phyloP scores from a whole-genome alignment of 2,113 vertebrate genomes.

The Larimichthys polyactis region DNA sequence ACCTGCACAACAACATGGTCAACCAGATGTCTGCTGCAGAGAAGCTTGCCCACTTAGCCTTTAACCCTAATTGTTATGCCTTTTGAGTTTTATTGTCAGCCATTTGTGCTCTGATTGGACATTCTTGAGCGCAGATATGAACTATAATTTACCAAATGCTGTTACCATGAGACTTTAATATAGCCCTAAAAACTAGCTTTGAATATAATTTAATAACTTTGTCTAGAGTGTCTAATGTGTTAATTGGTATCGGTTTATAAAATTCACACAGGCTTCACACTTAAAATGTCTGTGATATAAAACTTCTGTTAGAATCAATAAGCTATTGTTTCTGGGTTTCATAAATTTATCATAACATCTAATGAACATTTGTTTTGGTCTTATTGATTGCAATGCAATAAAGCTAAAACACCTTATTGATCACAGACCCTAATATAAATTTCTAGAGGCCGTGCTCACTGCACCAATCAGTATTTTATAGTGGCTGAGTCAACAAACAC shows the following conservation, averaged over 20 bases:
- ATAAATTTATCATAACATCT: slow-evolving; percentile 49
- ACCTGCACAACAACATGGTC: slow-evolving; percentile 27
- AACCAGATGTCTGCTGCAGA: slow-evolving; percentile 28
- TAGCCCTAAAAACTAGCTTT: not conserved
- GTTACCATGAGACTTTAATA: slow-evolving; percentile 7
- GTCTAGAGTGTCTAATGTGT: not conserved
- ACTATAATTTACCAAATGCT: slow-evolving; percentile 27
- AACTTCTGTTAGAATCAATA: slow-evolving; percentile 49
- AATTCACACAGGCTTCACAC: not conserved
- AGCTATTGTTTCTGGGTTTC: slow-evolving; percentile 37
- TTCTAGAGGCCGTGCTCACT: slow-evolving; percentile 9
- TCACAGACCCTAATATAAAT: slow-evolving; percentile 32
- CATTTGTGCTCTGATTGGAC: slow-evolving; percentile 16
- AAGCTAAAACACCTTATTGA: slow-evolving; percentile 56
- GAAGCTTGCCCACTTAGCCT: slow-evolving; percentile 41
- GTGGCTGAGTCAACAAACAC: slow-evolving; percentile 5
- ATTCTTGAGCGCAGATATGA: not conserved
- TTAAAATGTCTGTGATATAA: slow-evolving; percentile 26
- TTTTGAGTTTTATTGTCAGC: not conserved
- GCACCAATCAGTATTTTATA: slow-evolving; percentile 15
- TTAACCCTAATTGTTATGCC: slow-evolving; percentile 22
- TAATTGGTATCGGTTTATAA: slow-evolving; percentile 24
- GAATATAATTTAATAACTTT: slow-evolving; percentile 10
- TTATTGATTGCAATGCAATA: slow-evolving; percentile 55
- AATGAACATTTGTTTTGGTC: slow-evolving; percentile 59